Evolutionary conservation across 2,113 vertebrate species (phyloP).

Genomic region (Desmodus rotundus): DNA sequence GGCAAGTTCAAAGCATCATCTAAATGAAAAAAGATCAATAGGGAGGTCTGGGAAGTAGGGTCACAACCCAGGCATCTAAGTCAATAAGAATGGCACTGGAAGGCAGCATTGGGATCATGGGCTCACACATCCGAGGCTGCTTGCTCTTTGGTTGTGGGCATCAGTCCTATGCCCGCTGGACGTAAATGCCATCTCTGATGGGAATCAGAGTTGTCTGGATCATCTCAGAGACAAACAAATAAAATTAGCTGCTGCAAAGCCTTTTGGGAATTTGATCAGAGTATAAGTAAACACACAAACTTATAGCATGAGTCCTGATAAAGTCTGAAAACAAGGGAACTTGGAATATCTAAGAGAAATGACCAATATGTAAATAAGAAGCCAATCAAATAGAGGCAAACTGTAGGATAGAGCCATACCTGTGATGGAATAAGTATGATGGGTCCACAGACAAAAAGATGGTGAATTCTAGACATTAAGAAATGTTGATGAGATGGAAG

Average conservation of each 20-base stretch:
- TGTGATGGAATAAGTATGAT: neutral
- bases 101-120: neutral
- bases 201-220: neutral
- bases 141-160: neutral
- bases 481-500: slow-evolving; percentile 37
- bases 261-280: neutral
- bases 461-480: slow-evolving; percentile 13
- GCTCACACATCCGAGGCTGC: neutral
- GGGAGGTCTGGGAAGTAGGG: neutral
- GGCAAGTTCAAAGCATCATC: neutral
- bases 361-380: neutral
- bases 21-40: neutral
- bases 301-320: neutral
- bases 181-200: neutral
- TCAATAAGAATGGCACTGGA: neutral
- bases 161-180: neutral
- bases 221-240: neutral
- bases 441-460: neutral
- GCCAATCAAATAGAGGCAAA: neutral
- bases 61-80: neutral
- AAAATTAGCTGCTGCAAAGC: neutral
- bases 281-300: neutral
- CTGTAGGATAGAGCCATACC: fast-evolving
- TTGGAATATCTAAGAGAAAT: neutral
- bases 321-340: neutral